These are phyloP conservation scores for Aelia acuminata DNA, from an alignment of 2,888 invertebrate species.

Conservation along the genomic window DNA sequence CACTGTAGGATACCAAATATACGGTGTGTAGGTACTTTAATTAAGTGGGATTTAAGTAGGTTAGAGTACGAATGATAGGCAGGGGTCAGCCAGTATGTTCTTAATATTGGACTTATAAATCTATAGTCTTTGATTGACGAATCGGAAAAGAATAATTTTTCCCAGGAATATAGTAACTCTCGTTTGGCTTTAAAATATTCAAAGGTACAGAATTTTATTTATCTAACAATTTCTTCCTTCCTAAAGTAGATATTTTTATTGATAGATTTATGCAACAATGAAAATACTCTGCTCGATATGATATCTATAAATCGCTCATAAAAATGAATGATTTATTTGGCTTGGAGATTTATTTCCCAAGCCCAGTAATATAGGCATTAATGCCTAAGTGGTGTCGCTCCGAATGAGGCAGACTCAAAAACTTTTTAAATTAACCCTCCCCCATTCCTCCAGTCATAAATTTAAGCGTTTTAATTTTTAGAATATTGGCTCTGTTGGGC, in stretches of 20 bases:
- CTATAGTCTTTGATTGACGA: too few relatives aligned
- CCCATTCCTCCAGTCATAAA: slow-evolving; percentile 51
- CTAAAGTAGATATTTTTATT: background rate
- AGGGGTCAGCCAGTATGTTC: too few relatives aligned
- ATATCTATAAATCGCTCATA: slow-evolving; percentile 36
- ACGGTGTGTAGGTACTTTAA: too few relatives aligned
- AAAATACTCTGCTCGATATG: background rate
- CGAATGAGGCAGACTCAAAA: slow-evolving; percentile 39
- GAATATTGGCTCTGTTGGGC: slow-evolving; percentile 50
- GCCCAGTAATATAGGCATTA: slow-evolving; percentile 39
- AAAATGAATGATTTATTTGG: slow-evolving; percentile 36
- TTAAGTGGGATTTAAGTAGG: too few relatives aligned
- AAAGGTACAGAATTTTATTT: background rate
- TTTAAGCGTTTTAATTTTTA: slow-evolving; percentile 56
- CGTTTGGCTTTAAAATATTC: background rate
- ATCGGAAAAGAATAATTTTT: too few relatives aligned
- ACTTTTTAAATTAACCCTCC: slow-evolving; percentile 57
- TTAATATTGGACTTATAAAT: too few relatives aligned
- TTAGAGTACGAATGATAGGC: too few relatives aligned
- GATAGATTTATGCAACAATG: background rate
- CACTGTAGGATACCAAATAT: too few relatives aligned
- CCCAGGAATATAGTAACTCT: too few relatives aligned
- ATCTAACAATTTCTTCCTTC: background rate
- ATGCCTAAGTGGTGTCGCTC: slow-evolving; percentile 24
- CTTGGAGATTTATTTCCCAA: slow-evolving; percentile 13